A percentile compares a stretch with the other conserved stretches of the same genome.
phyloP scores from a whole-genome alignment of 2,113 vertebrate species.

The Dasyurus viverrinus region DNA sequence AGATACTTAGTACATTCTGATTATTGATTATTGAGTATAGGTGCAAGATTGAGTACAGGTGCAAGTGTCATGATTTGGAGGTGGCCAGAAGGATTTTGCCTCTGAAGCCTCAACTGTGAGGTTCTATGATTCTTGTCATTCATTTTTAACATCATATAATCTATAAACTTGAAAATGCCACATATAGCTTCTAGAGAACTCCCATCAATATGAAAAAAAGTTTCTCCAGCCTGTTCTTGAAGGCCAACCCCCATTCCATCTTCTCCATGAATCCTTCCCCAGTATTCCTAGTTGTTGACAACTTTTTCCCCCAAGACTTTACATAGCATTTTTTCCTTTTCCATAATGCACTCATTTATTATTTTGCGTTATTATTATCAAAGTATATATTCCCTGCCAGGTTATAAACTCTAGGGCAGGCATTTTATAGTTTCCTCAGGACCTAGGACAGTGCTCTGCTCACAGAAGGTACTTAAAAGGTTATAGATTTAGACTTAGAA shows the following conservation, averaged over 20 bases:
- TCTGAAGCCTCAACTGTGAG: not conserved
- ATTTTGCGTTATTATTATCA: not conserved
- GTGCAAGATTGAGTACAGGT: not conserved
- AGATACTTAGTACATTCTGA: not conserved
- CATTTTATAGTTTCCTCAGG: not conserved
- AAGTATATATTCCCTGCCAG: not conserved
- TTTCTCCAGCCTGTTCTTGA: not conserved
- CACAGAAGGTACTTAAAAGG: not conserved
- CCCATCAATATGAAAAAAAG: not conserved
- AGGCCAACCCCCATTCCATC: not conserved
- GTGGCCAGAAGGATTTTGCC: not conserved
- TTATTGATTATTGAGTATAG: not conserved
- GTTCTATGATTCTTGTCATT: not conserved
- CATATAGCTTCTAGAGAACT: not conserved
- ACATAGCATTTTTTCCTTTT: not conserved
- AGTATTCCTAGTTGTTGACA: not conserved
- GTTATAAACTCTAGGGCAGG: not conserved
- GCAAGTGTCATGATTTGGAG: not conserved
- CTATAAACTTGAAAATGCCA: not conserved
- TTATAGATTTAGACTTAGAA: not conserved
- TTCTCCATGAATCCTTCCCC: not conserved
- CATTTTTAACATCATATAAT: not conserved
- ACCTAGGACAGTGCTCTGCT: not conserved
- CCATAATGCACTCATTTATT: not conserved
- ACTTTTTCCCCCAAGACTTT: not conserved